Evolutionary conservation across 2,113 vertebrate genomes (phyloP).

Genomic region (Pygoscelis adeliae): DNA sequence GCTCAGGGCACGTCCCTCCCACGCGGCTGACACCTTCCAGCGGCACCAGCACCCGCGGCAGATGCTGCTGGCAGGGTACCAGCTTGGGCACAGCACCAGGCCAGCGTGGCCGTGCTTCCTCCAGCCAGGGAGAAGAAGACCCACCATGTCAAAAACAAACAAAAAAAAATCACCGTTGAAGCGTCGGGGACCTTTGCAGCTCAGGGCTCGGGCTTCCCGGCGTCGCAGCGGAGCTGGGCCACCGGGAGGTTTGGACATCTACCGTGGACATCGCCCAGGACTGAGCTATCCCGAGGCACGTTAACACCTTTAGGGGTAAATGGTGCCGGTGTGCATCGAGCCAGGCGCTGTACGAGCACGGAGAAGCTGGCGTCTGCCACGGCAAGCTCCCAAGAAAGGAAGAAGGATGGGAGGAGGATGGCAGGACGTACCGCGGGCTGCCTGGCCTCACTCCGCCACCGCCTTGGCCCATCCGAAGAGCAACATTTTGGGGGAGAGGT

Average conservation of each 20-base stretch:
- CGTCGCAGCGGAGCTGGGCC: neutral
- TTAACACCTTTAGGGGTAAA: neutral
- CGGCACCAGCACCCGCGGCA: neutral
- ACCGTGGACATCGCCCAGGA: neutral
- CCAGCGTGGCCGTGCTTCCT: neutral
- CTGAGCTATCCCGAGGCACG: neutral
- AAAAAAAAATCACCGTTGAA: neutral
- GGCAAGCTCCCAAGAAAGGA: neutral
- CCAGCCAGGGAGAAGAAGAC: neutral
- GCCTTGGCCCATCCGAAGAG: neutral
- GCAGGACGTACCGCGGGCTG: neutral
- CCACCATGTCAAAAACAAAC: neutral
- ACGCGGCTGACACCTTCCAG: neutral
- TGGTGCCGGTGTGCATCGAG: neutral
- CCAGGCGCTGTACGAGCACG: accelerated
- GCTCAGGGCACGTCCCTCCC: neutral
- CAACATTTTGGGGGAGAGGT: neutral
- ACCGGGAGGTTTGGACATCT: neutral
- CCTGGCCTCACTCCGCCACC: neutral
- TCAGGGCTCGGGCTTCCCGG: neutral
- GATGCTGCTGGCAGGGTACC: neutral
- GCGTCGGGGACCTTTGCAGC: neutral
- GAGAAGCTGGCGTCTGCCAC: neutral
- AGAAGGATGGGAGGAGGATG: accelerated
- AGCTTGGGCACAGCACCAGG: neutral